These are phyloP conservation scores for Plutomurus gul DNA, from an alignment of 1,140 invertebrate species.

Conservation along the genomic window DNA sequence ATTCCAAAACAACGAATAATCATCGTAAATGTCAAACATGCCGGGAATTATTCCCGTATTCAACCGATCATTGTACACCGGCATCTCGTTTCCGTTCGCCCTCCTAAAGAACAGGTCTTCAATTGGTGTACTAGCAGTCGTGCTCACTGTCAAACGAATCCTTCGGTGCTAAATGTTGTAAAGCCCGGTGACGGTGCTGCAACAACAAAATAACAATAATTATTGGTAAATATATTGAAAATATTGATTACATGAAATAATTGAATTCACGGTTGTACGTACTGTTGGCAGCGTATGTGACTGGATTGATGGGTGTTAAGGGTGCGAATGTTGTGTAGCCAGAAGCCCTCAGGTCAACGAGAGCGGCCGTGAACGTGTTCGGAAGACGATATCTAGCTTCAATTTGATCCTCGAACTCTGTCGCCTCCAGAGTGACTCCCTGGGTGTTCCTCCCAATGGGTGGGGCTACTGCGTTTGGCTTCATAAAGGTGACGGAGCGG, in stretches of 20 bases:
- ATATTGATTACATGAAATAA: too few relatives aligned
- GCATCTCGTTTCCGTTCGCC: neutral
- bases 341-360: constrained; percentile 35
- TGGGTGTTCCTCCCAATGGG: constrained; percentile 47
- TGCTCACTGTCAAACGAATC: constrained; percentile 24
- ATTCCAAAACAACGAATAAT: constrained; percentile 65
- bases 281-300: constrained; percentile 33
- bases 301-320: constrained; percentile 27
- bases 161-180: constrained; percentile 38
- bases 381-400: constrained; percentile 48
- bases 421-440: constrained; percentile 1
- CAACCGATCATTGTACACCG: constrained; percentile 43
- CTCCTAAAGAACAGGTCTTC: constrained; percentile 44
- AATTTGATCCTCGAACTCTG: constrained; percentile 33
- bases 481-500: constrained; percentile 41
- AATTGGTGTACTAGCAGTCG: constrained; percentile 37
- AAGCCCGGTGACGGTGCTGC: neutral
- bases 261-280: too few relatives aligned
- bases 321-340: constrained; percentile 40
- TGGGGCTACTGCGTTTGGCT: constrained; percentile 33
- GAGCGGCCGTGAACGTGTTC: constrained; percentile 42
- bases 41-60: constrained; percentile 38
- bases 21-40: constrained; percentile 60
- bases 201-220: too few relatives aligned
- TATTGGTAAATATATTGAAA: too few relatives aligned